Evolutionary conservation across 2,888 invertebrate species (phyloP).

Genomic region (Epistrophella euchroma): DNA sequence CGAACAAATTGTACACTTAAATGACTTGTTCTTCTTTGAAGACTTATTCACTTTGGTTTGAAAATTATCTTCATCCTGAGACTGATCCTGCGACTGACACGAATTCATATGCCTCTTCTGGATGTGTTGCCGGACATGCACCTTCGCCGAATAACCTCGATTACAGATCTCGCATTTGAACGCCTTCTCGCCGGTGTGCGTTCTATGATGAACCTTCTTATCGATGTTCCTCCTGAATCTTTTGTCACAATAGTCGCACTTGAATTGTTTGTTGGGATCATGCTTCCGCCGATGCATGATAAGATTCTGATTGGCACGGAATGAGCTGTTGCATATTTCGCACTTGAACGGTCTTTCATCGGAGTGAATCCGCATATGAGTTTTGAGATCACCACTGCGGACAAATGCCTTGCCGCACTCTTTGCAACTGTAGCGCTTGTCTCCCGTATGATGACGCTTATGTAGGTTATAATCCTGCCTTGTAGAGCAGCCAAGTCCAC

Average conservation of each 20-base stretch:
- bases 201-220: slow-evolving; percentile 81
- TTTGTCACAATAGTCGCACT: slow-evolving; percentile 82
- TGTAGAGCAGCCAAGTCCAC: slow-evolving; percentile 80
- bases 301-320: slow-evolving; percentile 82
- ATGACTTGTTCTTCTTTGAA: slow-evolving; percentile 16
- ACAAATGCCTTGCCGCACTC: slow-evolving; percentile 81
- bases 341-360: slow-evolving; percentile 82
- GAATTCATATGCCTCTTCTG: slow-evolving; percentile 79
- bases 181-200: slow-evolving; percentile 82
- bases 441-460: slow-evolving; percentile 81
- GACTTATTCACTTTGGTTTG: slow-evolving; percentile 14
- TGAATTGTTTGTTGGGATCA: slow-evolving; percentile 80
- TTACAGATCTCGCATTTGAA: slow-evolving; percentile 80
- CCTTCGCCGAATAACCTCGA: slow-evolving; percentile 81
- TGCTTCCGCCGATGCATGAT: slow-evolving; percentile 81
- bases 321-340: slow-evolving; percentile 80
- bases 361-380: slow-evolving; percentile 81
- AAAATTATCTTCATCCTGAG: not conserved
- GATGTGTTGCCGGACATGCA: slow-evolving; percentile 80
- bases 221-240: slow-evolving; percentile 82
- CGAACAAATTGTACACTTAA: slow-evolving; percentile 49
- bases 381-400: slow-evolving; percentile 81
- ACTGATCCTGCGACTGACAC: not conserved
- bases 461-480: slow-evolving; percentile 81
- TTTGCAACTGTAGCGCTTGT: slow-evolving; percentile 80